Percentiles rank a stretch among this genome's conserved stretches.
Evolutionary conservation across 2,888 invertebrate species (phyloP).

Genomic region (Cheilosia urbana): DNA sequence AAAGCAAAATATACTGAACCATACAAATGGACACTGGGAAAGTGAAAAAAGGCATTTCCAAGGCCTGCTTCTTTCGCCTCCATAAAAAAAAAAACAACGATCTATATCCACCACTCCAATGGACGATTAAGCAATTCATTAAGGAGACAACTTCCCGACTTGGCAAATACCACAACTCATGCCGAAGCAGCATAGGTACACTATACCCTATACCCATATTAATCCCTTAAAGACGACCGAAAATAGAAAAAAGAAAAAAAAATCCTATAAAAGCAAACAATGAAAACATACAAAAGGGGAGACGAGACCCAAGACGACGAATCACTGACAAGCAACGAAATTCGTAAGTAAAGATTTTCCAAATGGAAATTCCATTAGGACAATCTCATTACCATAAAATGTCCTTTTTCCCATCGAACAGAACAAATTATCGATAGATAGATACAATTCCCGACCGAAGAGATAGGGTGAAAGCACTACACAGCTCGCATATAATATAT

Average conservation of each 20-base stretch:
- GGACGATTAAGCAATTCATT: constrained; percentile 66
- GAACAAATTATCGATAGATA: constrained; percentile 69
- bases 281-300: constrained; percentile 5
- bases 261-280: constrained; percentile 39
- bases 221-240: constrained; percentile 33
- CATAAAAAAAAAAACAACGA: constrained; percentile 23
- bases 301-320: not conserved
- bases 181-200: constrained; percentile 11
- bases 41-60: not conserved
- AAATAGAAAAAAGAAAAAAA: constrained; percentile 13
- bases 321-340: constrained; percentile 12
- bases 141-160: constrained; percentile 56
- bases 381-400: constrained; percentile 71
- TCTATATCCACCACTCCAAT: constrained; percentile 29
- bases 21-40: not conserved
- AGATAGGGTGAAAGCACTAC: not conserved
- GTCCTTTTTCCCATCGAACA: constrained; percentile 71
- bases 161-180: constrained; percentile 63
- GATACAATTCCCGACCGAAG: constrained; percentile 24
- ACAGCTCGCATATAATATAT: constrained; percentile 10
- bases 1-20: not conserved
- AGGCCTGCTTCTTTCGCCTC: not conserved
- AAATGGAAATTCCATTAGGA: constrained; percentile 73
- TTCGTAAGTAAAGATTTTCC: constrained; percentile 66
- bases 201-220: constrained; percentile 23